These are phyloP conservation scores for Chelonoidis abingdonii DNA, from an alignment of 2,113 vertebrate genomes.

Conservation along the genomic window DNA sequence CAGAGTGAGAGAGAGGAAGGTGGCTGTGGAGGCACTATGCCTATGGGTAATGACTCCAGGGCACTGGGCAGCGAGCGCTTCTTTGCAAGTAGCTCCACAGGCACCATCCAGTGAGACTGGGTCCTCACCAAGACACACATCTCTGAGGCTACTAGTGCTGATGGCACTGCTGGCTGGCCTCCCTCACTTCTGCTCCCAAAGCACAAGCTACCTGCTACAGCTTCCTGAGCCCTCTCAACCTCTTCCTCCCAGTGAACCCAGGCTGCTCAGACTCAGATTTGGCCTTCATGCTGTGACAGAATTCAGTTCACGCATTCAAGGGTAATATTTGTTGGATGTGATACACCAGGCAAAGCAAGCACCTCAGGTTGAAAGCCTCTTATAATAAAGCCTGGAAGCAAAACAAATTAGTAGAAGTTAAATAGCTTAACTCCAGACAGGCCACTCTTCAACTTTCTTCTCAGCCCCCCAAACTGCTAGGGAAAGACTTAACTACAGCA, in stretches of 20 bases:
- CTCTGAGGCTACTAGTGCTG: background rate
- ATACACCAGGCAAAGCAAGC: background rate
- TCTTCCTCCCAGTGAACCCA: background rate
- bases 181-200: background rate
- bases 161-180: background rate
- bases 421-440: background rate
- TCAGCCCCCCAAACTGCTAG: background rate
- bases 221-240: background rate
- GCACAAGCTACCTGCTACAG: background rate
- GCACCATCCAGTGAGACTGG: background rate
- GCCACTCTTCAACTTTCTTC: background rate
- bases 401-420: background rate
- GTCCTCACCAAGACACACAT: background rate
- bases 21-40: background rate
- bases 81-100: background rate
- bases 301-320: background rate
- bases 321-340: background rate
- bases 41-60: background rate
- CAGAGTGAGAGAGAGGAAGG: background rate
- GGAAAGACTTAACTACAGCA: background rate
- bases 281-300: background rate
- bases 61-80: no score
- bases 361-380: background rate
- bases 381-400: background rate
- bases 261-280: background rate